Base-by-base conservation (phyloP, 2,113 vertebrate genomes). In the Trochalopteron elliotii region DNA sequence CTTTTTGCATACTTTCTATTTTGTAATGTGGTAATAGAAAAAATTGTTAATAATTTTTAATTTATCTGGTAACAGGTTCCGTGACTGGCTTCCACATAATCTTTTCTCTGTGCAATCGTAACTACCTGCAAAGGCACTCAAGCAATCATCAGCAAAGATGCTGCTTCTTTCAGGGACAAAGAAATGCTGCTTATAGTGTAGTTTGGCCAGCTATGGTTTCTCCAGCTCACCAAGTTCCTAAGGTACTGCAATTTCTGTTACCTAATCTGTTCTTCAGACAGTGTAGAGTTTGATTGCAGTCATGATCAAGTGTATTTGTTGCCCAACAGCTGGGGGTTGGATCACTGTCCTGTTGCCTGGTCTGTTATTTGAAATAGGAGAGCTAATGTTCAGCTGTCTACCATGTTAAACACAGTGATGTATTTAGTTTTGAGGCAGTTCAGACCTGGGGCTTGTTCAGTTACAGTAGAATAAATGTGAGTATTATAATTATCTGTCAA, bases 161-260 rank as follows among this genome's bases (percentile, higher is more conserved):
- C 97, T 96, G 97, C 96, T 97, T 97, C 96, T 98, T 96, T 93
- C 89, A 80, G 89, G 97, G 96, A 97, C 98, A 97, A 97, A 98
- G 97, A 96, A 97, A 96, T 74, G 56, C 90, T 95, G 90, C 97
- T 89, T 98, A 98, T 91, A 97, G 83, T 83, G 24, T 98, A 97
- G 98, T 98, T 94, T 97, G 92, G 88, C 98, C 98, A 74, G 98
- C 98, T 94, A 56, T 71, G 6, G 98, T 98, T 96, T 98, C 98
- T 97, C 94, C 98, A 61, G 97, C 98, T 94, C 97, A 98, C 89
- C 96, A 88, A 89, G 97, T 98, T 97, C 98, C 98, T 78, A 52
- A 98, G 98, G 98, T 98, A 98, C 94, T 70, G 90, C 92, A 82
- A 56, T 94, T 94, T 97, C 81, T 95, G 23, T 97, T 96, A 93